These are phyloP conservation scores for Picathartes gymnocephalus DNA, from an alignment of 2,113 vertebrate genomes.

Conservation along the genomic window DNA sequence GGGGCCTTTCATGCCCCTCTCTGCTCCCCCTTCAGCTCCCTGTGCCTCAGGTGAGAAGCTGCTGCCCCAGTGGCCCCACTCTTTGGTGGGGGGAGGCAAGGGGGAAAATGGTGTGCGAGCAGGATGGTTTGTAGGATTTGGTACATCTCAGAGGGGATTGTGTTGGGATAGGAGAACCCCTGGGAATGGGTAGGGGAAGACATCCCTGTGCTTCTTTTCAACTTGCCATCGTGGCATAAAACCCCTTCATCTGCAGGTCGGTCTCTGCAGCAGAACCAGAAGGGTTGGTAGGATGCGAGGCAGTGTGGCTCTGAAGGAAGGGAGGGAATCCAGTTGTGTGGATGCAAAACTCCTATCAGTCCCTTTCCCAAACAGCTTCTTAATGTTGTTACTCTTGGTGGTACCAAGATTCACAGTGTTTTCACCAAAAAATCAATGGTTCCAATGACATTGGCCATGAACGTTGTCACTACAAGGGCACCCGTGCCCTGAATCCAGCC, in stretches of 20 bases:
- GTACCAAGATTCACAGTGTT: not conserved
- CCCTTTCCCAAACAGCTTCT: not conserved
- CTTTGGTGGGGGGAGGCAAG: too few relatives aligned
- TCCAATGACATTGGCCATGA: not conserved
- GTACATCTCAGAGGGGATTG: not conserved
- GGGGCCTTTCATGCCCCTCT: not conserved
- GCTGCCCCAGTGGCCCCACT: not conserved
- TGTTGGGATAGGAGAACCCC: not conserved
- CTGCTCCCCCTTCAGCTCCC: not conserved
- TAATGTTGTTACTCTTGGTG: not conserved
- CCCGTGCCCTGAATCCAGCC: not conserved
- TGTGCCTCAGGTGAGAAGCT: not conserved
- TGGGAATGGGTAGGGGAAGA: not conserved
- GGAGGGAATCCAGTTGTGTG: not conserved
- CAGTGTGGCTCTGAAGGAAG: rapidly evolving
- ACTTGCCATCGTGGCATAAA: not conserved
- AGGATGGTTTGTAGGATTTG: not conserved
- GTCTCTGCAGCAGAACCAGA: not conserved
- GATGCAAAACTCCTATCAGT: not conserved
- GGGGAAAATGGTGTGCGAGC: not conserved
- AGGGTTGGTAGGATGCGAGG: not conserved
- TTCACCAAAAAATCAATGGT: not conserved
- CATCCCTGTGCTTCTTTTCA: not conserved
- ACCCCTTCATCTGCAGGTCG: not conserved
- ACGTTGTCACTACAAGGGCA: not conserved